Evolutionary conservation across 2,888 invertebrate species (phyloP), one percentile per base, ranked within the genome.

Genomic region (Nymphalis c-album): DNA sequence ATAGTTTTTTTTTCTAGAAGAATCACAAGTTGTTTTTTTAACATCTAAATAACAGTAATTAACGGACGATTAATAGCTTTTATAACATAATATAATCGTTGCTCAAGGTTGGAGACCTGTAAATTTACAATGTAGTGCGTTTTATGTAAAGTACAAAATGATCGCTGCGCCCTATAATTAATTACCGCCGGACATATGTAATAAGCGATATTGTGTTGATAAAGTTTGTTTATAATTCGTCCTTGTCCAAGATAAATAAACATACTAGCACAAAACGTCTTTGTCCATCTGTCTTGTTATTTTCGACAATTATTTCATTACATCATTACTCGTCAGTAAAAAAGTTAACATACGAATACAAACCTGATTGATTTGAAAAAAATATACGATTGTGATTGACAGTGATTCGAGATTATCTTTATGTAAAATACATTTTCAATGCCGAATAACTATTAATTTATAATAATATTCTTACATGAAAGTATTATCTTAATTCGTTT

Each of bases 91-190:
- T n/a, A 60, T 61, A 67, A 53, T 50, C 63, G 64, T 31, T 7
- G 31, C 18, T 68, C 70, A 71, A 71, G 70, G 70, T 58, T 68
- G 47, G 46, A 63, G 57, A 57, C 65, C 66, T 61, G 66, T 59
- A 67, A 63, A 69, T 64, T 63, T 69, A 66, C 66, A 66, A 62
- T 61, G 61, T 59, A 58, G 66, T 53, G 45, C 60, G 64, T 63
- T 69, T 60, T 31, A 31, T 62, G 26, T 51, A 60, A 70, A 57
- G 55, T 16, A 68, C 67, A 67, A 64, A 64, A 61, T 55, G 17
- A 55, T 7, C 31, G 35, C 35, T 57, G 35, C 40, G 40, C 40
- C 40, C 40, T 40, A 18, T 67, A 64, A 71, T 69, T 64, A 62
- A 69, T 71, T 62, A 66, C 61, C 46, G 51, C 53, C 61, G 61